These are phyloP conservation scores for Leptopilina drosophilae DNA, from an alignment of 2,888 invertebrate genomes.

Conservation along the genomic window DNA sequence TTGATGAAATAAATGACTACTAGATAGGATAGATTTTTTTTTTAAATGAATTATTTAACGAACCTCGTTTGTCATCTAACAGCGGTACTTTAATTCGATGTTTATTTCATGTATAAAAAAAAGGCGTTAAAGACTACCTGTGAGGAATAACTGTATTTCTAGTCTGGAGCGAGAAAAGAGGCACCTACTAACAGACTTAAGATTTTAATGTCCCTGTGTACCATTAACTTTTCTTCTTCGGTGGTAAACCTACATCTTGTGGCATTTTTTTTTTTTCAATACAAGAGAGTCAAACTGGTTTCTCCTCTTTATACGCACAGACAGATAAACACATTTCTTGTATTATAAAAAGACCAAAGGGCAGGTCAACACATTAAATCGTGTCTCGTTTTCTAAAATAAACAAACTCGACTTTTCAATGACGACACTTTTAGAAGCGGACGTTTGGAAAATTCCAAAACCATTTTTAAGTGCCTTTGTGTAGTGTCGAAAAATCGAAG, in stretches of 20 bases:
- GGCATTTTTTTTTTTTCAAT: background rate
- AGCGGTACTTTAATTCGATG: conserved; percentile 2
- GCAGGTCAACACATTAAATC: background rate
- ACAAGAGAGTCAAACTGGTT: conserved; percentile 2
- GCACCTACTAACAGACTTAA: conserved; percentile 7
- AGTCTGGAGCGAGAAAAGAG: background rate
- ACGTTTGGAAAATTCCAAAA: too few species aligned
- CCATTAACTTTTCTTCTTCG: conserved; percentile 10
- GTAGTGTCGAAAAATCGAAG: too few species aligned
- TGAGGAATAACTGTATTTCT: conserved; percentile 12
- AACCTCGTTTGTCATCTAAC: background rate
- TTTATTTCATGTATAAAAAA: conserved; percentile 3
- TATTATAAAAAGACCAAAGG: background rate
- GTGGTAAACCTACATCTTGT: background rate
- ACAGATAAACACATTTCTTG: too few species aligned
- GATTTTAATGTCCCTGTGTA: conserved; percentile 11
- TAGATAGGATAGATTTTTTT: background rate
- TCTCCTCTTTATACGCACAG: background rate
- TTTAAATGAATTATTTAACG: conserved; percentile 1
- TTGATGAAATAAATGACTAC: conserved; percentile 9
- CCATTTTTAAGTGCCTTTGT: too few species aligned
- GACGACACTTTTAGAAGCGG: too few species aligned
- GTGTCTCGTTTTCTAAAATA: too few species aligned
- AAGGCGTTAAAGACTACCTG: conserved; percentile 3
- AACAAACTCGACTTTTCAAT: too few species aligned